Conservation (phyloP, 2,888 invertebrate genomes). For the Schrankia costaestrigalis region DNA sequence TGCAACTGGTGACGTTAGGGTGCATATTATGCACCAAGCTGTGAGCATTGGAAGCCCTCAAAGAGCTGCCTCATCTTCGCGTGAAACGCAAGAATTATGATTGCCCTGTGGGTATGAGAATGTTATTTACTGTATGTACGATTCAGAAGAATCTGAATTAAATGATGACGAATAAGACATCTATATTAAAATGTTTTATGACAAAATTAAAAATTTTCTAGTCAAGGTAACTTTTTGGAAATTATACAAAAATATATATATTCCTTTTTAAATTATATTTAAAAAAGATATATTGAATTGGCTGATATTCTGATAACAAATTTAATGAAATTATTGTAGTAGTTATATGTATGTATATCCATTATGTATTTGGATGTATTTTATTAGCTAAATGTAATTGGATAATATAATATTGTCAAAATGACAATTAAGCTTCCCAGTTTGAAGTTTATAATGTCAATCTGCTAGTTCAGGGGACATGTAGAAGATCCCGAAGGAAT, state of each 20-base stretch:
- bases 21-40: constrained; percentile 83
- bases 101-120: not conserved
- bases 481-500: not conserved
- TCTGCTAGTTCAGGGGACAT: too few relatives aligned
- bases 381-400: not conserved
- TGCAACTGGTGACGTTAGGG: constrained; percentile 83
- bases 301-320: not conserved
- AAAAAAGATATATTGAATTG: too few relatives aligned
- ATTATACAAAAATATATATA: constrained; percentile 3
- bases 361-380: not conserved
- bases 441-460: too few relatives aligned
- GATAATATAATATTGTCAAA: not conserved
- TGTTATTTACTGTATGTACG: not conserved
- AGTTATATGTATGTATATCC: not conserved
- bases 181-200: constrained; percentile 1
- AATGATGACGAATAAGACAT: not conserved
- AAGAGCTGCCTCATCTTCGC: constrained; percentile 36
- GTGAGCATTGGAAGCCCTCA: constrained; percentile 64
- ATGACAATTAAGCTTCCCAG: too few relatives aligned
- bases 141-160: not conserved
- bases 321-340: not conserved
- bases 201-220: constrained; percentile 4
- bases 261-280: too few relatives aligned
- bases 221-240: constrained; percentile 6
- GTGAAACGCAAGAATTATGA: constrained; percentile 42